Evolutionary conservation across 2,888 invertebrate genomes (phyloP).

Genomic region (Phlogophora meticulosa): DNA sequence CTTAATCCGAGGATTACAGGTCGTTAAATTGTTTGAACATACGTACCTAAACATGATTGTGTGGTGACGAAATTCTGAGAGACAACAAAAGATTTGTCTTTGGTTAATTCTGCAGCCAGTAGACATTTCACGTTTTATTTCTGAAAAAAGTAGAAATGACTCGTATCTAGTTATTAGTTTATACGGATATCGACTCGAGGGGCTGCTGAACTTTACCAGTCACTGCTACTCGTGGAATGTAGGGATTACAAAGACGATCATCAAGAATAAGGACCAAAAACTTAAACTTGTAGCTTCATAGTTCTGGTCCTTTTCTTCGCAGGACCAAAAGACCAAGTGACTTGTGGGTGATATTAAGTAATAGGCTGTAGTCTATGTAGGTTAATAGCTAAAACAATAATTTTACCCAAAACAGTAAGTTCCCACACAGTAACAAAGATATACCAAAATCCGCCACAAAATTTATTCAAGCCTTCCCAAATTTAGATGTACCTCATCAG

Average conservation of each 20-base stretch:
- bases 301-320: too few relatives aligned
- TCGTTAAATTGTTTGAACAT: slow-evolving; percentile 58
- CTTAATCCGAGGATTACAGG: slow-evolving; percentile 49
- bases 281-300: background rate
- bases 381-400: slow-evolving; percentile 9
- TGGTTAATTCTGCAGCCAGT: background rate
- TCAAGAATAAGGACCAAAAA: background rate
- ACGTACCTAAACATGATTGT: slow-evolving; percentile 18
- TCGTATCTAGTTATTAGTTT: too few relatives aligned
- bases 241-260: background rate
- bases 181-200: too few relatives aligned
- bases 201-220: too few relatives aligned
- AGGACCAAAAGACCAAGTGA: too few relatives aligned
- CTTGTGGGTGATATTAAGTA: background rate
- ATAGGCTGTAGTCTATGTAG: background rate
- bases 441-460: slow-evolving; percentile 27
- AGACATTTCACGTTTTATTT: too few relatives aligned
- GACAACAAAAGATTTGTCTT: slow-evolving; percentile 8
- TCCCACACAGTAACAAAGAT: slow-evolving; percentile 39
- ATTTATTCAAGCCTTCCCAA: slow-evolving; percentile 49
- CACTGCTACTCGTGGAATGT: background rate
- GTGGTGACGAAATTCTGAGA: slow-evolving; percentile 22
- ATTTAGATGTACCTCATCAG: slow-evolving; percentile 42
- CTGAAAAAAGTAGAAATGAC: too few relatives aligned
- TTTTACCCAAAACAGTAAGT: slow-evolving; percentile 14